Conservation (phyloP, 2,797 vertebrate genomes). For the Myotis planiceps region DNA sequence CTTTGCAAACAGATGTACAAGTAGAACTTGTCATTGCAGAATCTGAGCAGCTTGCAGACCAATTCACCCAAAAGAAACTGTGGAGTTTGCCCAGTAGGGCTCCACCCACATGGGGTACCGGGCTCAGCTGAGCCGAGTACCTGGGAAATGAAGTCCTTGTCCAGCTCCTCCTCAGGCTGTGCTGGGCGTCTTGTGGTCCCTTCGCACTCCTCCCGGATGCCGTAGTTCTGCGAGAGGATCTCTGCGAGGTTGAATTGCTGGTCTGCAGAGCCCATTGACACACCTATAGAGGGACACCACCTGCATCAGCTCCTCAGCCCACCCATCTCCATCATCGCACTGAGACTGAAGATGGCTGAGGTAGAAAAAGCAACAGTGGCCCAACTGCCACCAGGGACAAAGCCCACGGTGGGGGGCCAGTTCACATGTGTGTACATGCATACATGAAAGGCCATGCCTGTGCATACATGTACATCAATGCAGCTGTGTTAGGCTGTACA, state of each 20-base stretch:
- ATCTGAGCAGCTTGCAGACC: accelerated
- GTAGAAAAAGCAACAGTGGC: neutral
- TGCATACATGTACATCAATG: accelerated
- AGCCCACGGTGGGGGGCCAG: accelerated
- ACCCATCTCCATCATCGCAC: accelerated
- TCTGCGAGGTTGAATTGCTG: conserved; percentile 89
- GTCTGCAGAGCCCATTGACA: conserved; percentile 89
- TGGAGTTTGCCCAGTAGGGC: neutral
- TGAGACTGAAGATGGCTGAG: accelerated
- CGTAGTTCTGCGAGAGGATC: conserved; percentile 90
- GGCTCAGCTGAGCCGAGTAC: conserved; percentile 51
- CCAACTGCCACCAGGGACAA: neutral
- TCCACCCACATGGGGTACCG: neutral
- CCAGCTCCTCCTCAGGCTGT: conserved; percentile 88
- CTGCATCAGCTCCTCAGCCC: neutral
- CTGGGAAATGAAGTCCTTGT: conserved; percentile 87
- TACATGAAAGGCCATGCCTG: neutral
- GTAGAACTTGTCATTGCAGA: neutral
- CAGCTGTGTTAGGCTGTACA: neutral
- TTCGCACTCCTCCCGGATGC: conserved; percentile 82
- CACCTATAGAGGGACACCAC: conserved; percentile 83
- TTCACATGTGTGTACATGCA: neutral
- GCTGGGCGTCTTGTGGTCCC: conserved; percentile 79
- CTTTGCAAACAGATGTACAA: neutral
- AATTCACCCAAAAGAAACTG: accelerated